phyloP scores from a whole-genome alignment of 2,888 invertebrate species.

The Poecilobothrus nobilitatus region DNA sequence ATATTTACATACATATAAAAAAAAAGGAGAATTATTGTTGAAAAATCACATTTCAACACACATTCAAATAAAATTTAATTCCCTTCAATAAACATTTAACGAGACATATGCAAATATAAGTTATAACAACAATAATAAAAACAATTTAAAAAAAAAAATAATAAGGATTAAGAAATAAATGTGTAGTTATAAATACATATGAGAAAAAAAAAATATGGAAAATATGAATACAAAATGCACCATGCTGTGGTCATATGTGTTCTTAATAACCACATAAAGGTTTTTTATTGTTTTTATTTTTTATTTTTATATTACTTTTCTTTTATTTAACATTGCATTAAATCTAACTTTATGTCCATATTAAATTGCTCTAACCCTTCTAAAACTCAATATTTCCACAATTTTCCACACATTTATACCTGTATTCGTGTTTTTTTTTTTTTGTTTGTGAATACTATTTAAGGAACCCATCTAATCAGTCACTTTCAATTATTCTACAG shows the following conservation, averaged over 20 bases:
- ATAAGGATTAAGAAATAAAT: not conserved
- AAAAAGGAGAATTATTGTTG: not conserved
- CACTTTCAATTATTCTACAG: not conserved
- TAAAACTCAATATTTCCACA: too few species aligned
- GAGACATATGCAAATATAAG: not conserved
- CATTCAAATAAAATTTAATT: not conserved
- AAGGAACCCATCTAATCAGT: not conserved
- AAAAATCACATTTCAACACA: not conserved
- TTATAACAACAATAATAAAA: too few species aligned
- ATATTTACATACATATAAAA: too few species aligned
- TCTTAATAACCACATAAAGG: not conserved
- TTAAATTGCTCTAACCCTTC: too few species aligned
- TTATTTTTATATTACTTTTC: too few species aligned
- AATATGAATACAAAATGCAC: not conserved
- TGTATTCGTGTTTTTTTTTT: too few species aligned
- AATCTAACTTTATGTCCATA: too few species aligned
- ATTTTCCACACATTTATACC: not conserved
- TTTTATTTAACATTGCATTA: too few species aligned
- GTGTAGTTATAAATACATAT: not conserved
- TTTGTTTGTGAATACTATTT: not conserved
- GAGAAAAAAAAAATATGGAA: too few species aligned
- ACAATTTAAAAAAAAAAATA: not conserved
- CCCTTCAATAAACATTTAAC: not conserved
- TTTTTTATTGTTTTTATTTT: too few species aligned
- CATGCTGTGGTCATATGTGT: not conserved